Conservation (phyloP, 35 echinoderm and acorn worm genomes). For the Apostichopus californicus region DNA sequence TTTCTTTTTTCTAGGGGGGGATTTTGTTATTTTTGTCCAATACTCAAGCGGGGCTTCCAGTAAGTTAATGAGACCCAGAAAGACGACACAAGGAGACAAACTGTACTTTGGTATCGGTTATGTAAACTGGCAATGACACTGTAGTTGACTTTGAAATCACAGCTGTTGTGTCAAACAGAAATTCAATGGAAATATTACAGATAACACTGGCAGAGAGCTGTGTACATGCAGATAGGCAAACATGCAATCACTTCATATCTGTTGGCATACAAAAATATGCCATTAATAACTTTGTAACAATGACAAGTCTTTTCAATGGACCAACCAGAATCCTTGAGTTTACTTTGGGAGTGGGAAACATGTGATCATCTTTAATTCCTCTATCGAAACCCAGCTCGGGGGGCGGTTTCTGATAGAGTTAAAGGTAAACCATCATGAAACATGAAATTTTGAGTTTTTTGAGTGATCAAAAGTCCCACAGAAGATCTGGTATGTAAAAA, state of each 20-base stretch:
- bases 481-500: background rate
- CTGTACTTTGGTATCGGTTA: conserved; percentile 28
- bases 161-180: background rate
- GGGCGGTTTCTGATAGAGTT: background rate
- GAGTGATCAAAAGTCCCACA: background rate
- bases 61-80: background rate
- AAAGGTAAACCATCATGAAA: background rate
- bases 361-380: background rate
- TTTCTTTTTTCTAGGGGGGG: too few relatives aligned
- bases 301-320: background rate
- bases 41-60: too few relatives aligned
- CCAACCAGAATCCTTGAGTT: too few relatives aligned
- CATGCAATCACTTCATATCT: background rate
- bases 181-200: background rate
- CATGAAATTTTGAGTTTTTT: background rate
- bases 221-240: background rate
- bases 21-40: too few relatives aligned
- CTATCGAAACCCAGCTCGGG: background rate
- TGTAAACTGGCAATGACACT: conserved; percentile 8
- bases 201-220: background rate
- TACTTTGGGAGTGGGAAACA: background rate
- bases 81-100: conserved; percentile 18
- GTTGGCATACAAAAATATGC: background rate
- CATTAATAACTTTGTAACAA: background rate
- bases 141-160: background rate